Base-by-base conservation (phyloP, 2,888 invertebrate genomes). In the Himalopsyche anomala region DNA sequence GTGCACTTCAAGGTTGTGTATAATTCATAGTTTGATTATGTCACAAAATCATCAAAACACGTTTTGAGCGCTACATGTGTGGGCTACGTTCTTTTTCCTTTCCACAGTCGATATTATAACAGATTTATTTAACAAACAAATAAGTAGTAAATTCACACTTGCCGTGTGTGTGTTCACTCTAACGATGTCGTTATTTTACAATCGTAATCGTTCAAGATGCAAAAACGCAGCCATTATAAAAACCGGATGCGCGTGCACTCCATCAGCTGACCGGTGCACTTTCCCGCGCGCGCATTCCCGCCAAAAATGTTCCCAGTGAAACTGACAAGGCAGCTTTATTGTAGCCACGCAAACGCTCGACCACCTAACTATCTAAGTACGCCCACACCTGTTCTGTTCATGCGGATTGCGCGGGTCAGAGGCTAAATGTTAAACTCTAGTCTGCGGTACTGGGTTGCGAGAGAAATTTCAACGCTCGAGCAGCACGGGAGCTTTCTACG, bases 261-360 rank as follows among this genome's bases (percentile, higher is more conserved):
- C 74, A 11, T 38, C 36, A 74, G 74, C 19, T 74, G 74, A 74
- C 38, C 74, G 74, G 38, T 74, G 74, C 74, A 74, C 74, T 74
- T 74, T 74, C 74, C 51, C 51, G 51, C 15, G 74, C 36, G 74
- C 38, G 36, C 74, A 36, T 74, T 74, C 74, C 74, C 74, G 74
- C 74, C 74, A 74, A 74, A 74, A 74, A 36, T 74, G 74, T 38
- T 38, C 74, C 12, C 74, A 74, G 74, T 74, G 74, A 74, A 74
- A 74, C 74, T 74, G 74, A 74, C 28, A 62, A 5, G 19, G 38
- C 36, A 36, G 12, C 38, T 74, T 62, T 11, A 19, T 15, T 62
- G 15, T 11, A 56, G 9, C 36, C 28, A 36, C 69, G 9, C 36
- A 38, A 12, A 15, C 74, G 74, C 38, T 5, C 74, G 74, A 38